Base-by-base conservation (phyloP, 2,888 invertebrate genomes). In the Nomada ruficornis region DNA sequence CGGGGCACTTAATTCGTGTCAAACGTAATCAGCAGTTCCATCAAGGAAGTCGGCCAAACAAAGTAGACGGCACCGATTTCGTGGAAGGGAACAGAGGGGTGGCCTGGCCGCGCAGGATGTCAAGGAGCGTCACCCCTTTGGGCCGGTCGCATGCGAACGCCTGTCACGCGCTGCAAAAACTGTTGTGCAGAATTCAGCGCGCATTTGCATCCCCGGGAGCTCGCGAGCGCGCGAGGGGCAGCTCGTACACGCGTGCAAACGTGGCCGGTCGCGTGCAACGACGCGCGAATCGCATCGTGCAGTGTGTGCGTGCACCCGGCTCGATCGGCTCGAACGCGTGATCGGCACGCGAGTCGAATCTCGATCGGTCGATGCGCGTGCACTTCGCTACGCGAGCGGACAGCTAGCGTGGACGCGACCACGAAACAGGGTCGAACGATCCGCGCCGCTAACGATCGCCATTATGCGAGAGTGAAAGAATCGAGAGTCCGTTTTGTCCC, bases 381-480 rank as follows among this genome's bases (percentile, higher is more conserved):
- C 82, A 77, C 69, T 68, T 59, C 55, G 70, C 42, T 72, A 79
- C 74, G 55, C 77, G 80, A 70, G 54, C 73, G 80, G 44, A 42
- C 64, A 55, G 64, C 64, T 65, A 65, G 69, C 57, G 15, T 50
- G 29, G 54, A 75, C 11, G 72, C 83, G 74, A 68, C 76, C 73
- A 59, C 67, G 79, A 86, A 69, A 68, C 55, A 68, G 62, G 50
- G 64, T 80, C 71, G 79, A 62, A 20, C 62, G 62, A 59, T 74
- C 62, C 77, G 47, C 73, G 64, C 50, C 73, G 60, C 77, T 69
- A 84, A 84, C 81, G 65, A 86, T 67, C 63, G 54, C 75, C 72
- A 86, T 88, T 88, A 85, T 67, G 80, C 88, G 88, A 88, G 86
- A 88, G 88, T 87, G 88, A 88, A 89, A 87, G 88, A 89, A 80